Evolutionary conservation across 2,888 invertebrate genomes (phyloP), one percentile per base, ranked within the genome.

Genomic region (Caenorhabditis wallacei): DNA sequence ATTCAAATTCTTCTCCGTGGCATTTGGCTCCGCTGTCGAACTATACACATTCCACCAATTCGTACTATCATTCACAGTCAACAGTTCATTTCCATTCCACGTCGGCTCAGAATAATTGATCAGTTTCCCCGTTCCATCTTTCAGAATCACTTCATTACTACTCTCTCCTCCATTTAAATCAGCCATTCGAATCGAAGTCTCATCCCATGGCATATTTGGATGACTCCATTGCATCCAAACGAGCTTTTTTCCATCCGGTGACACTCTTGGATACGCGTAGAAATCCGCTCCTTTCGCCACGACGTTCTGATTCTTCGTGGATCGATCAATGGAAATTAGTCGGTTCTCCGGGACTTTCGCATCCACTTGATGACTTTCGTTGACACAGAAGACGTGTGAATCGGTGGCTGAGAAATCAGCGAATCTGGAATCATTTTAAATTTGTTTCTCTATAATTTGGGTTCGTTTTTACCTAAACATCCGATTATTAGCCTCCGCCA

Each of bases 131-230:
- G 63, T 57, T 57, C 87, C 87, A 56, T 74, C 71, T 43, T 69
- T 78, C 53, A 87, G n/a, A 13, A 74, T 53, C 26, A 37, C 40
- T 37, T 66, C 80, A 30, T 84, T 76, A 16, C 61, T 37, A 0
- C 91, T 89, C 24, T 89, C 90, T 8, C 89, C 84, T 89, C 76
- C 70, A 43, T 83, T 74, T 51, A 85, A 30, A 53, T 92, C 91
- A 13, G 92, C 92, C 43, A 89, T 80, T 87, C 90, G 90, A 43
- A 93, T 85, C 53, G 92, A 91, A 18, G 93, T 93, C 74, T 90
- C 92, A 84, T 93, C 93, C 93, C 93, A 93, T 0, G 93, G 93
- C 93, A 93, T 93, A 85, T 93, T 93, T 4, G 92, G 93, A 86
- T 93, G 92, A 71, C 92, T 90, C 93, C 93, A 93, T 83, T 93